Evolutionary conservation across 2,888 invertebrate species (phyloP).

Genomic region (Stegophylla sp.): DNA sequence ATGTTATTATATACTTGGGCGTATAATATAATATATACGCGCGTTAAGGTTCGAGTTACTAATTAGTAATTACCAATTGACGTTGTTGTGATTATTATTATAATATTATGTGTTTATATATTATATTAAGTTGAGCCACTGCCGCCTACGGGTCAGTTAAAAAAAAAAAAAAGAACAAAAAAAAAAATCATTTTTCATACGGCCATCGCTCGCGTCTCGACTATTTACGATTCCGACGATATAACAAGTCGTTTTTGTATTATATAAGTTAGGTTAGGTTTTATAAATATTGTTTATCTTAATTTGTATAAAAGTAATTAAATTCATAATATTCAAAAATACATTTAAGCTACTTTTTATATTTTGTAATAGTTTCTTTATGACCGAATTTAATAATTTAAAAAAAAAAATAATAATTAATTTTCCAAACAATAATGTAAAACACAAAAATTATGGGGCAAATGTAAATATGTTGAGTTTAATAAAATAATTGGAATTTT

Average conservation of each 20-base stretch:
- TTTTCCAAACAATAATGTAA: no score
- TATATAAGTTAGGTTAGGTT: no score
- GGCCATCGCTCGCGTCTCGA: not conserved
- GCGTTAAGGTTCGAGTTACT: constrained; percentile 40
- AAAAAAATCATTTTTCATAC: constrained; percentile 15
- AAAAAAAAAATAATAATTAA: no score
- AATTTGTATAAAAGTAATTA: no score
- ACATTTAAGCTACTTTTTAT: no score
- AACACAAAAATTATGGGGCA: no score
- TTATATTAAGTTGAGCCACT: not conserved
- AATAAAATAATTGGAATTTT: no score
- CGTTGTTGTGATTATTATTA: constrained; percentile 33
- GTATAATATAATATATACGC: not conserved
- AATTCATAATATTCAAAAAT: no score
- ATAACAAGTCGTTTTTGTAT: not conserved
- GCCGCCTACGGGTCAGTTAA: constrained; percentile 19
- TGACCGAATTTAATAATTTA: no score
- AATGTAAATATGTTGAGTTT: no score
- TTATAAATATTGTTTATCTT: not conserved
- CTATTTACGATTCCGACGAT: not conserved
- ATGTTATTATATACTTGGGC: not conserved
- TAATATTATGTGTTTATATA: not conserved
- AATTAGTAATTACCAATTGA: constrained; percentile 43
- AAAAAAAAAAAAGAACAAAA: not conserved
- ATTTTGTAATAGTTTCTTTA: no score